These are phyloP conservation scores for Lepas anatifera DNA, from an alignment of 2,888 invertebrate genomes.

Conservation along the genomic window DNA sequence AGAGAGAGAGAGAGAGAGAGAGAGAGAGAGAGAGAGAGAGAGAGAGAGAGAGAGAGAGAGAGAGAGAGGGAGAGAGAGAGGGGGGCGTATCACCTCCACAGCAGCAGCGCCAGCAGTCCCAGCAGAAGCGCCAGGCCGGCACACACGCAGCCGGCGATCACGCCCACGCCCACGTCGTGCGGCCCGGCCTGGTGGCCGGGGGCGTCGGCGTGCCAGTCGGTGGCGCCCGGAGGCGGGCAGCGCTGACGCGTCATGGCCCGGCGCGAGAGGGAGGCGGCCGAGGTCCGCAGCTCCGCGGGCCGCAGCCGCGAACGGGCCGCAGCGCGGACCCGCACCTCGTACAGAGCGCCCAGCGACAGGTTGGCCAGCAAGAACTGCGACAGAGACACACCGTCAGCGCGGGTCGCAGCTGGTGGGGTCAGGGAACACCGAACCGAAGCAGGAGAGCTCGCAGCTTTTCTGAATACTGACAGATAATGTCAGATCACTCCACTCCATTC, in stretches of 20 bases:
- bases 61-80: too few relatives aligned
- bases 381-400: too few relatives aligned
- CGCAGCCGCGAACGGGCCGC: conserved; percentile 50
- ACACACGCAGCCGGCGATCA: conserved; percentile 56
- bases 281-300: conserved; percentile 30
- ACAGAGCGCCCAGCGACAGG: conserved; percentile 53
- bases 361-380: conserved; percentile 53
- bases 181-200: conserved; percentile 14
- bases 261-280: conserved; percentile 49
- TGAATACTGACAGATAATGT: too few relatives aligned
- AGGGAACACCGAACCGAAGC: too few relatives aligned
- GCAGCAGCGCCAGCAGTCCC: conserved; percentile 52
- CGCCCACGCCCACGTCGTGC: conserved; percentile 45
- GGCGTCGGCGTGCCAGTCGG: background rate
- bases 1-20: too few relatives aligned
- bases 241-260: conserved; percentile 51
- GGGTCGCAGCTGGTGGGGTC: too few relatives aligned
- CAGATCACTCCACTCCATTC: too few relatives aligned
- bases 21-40: too few relatives aligned
- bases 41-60: too few relatives aligned
- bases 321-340: conserved; percentile 56
- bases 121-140: conserved; percentile 54
- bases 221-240: conserved; percentile 43
- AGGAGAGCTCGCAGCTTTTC: too few relatives aligned
- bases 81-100: conserved; percentile 52